These are phyloP conservation scores for Sandelia bainsii DNA, from an alignment of 2,797 vertebrate species.

Conservation along the genomic window DNA sequence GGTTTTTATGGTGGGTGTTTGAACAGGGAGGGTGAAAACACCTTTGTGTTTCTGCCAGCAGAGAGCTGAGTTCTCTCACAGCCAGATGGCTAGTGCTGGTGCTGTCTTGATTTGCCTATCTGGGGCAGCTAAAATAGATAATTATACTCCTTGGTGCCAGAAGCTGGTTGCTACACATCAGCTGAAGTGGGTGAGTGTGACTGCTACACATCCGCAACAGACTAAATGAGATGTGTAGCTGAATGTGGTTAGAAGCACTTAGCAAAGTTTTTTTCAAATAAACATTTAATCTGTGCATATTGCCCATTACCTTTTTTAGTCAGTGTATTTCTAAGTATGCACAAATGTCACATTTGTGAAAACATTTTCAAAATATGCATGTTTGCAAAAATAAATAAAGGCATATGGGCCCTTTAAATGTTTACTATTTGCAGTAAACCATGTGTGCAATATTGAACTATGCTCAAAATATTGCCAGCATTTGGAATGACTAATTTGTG, in stretches of 20 bases:
- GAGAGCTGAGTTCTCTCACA: slow-evolving; percentile 61
- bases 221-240: slow-evolving; percentile 41
- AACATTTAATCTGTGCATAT: neutral
- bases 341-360: neutral
- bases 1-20: slow-evolving; percentile 66
- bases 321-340: neutral
- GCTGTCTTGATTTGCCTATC: slow-evolving; percentile 72
- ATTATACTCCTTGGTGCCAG: slow-evolving; percentile 72
- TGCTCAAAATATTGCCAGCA: neutral
- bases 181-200: slow-evolving; percentile 48
- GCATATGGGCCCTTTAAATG: neutral
- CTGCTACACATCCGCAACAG: slow-evolving; percentile 10
- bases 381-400: neutral
- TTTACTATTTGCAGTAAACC: neutral
- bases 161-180: slow-evolving; percentile 55
- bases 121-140: slow-evolving; percentile 77
- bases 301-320: neutral
- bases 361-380: neutral
- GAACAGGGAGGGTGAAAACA: slow-evolving; percentile 59
- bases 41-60: slow-evolving; percentile 69
- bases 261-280: slow-evolving; percentile 28
- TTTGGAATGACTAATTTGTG: neutral
- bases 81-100: slow-evolving; percentile 76
- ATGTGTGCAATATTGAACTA: neutral
- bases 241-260: slow-evolving; percentile 9